Evolutionary conservation across 2,888 invertebrate genomes (phyloP), one percentile per base, ranked within the genome.

Genomic region (Holacanthella duospinosa): DNA sequence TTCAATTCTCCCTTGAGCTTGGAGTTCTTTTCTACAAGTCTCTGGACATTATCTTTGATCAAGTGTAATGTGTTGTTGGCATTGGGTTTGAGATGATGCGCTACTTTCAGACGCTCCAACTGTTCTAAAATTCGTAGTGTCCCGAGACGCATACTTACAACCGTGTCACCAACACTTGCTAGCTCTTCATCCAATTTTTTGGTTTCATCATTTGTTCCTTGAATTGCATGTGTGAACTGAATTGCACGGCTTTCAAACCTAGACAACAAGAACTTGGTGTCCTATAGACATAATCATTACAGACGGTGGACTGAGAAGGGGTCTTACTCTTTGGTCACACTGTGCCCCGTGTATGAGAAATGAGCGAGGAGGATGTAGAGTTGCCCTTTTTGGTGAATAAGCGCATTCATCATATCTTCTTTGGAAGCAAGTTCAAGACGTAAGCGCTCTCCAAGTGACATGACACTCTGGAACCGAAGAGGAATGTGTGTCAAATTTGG

Each of bases 401-500:
- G 62, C 16, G 69, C 29, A 55, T 68, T 64, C 0, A 68, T 59
- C 2, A 66, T 56, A 2, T 68, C 53, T 36, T 68, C 64, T 56
- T 71, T 71, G 16, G 59, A 25, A 12, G 65, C 63, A 53, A 65
- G 28, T 55, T 71, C 70, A n/a, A 59, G 59, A 12, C 2, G 28
- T 1, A 71, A 64, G 3, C 65, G 55, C 2, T 28, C 29, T 27
- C 68, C 70, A 6, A 68, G 64, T 28, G 56, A 58, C 28, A 69
- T 62, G 1, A 68, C 66, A 1, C 65, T 66, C 43, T 59, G 56
- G 9, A 71, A 60, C 67, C 70, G 60, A n/a, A 63, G 43, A 4
- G 71, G 71, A 27, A 73, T 69, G 63, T 68, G 62, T 1, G 70
- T 71, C 4, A 73, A 63, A 61, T 70, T 68, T 9, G 66, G 67